Base-by-base conservation (phyloP, 2,113 vertebrate species). In the Menidia beryllina region DNA sequence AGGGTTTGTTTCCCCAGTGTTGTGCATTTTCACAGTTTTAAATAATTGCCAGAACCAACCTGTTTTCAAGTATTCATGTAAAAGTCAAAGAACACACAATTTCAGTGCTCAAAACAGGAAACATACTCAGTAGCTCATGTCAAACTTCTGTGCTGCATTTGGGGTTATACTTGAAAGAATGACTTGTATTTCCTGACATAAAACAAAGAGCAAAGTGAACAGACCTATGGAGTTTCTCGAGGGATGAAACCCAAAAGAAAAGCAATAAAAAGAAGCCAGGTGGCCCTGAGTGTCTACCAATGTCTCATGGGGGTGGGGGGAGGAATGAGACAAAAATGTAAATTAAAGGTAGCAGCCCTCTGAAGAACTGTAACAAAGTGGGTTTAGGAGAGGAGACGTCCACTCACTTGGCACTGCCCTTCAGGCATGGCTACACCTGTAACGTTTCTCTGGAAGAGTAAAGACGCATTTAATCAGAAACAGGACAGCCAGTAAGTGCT, bases 21-120 rank as follows among this genome's bases (percentile, higher is more conserved):
- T 93, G 88, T 92, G 89, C 87, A 90, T 88, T 90, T 91, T 93
- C 89, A 93, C 91, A 91, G 91, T 91, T 91, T 91, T 72, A 81
- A 76, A 84, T 86, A 72, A 84, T 87, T 85, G 57, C 77, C 85
- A 85, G 80, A 80, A 86, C 70, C 75, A 69, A 83, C 75, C 79
- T 74, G 83, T 90, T 87, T 91, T 93, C 91, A 93, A 93, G 89
- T 91, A 92, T 92, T 69, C 73, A 63, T 85, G 74, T 82, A 74
- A 82, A 86, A 87, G 62, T 85, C 70, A 84, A 87, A 81, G 69
- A 83, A 70, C 73, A 81, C 81, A 56, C 45, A 67, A 30, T 63
- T 79, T 72, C 86, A 90, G 83, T 83, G 82, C 65, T 66, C 39
- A 26, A 69, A 61, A 76, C 51, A 23, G 68, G 63, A 67, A 53